A percentile compares a stretch with the other conserved stretches of the same genome.
phyloP scores from a whole-genome alignment of 2,113 vertebrate genomes.

The Hydrolagus affinis region DNA sequence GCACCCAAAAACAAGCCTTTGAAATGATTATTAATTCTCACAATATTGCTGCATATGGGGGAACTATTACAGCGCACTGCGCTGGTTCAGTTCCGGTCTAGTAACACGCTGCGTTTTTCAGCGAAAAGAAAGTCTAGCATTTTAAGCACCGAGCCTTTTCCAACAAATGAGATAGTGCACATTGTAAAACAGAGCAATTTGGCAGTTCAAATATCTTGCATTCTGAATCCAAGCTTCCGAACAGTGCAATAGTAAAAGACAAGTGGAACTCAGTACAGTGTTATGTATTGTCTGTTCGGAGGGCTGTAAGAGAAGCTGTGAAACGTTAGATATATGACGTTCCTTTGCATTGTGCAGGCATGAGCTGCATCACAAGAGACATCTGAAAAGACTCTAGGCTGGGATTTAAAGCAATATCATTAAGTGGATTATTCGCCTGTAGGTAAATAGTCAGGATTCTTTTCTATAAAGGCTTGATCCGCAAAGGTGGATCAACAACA shows the following conservation, averaged over 20 bases:
- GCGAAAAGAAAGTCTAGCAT: not conserved
- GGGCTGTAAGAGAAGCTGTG: not conserved
- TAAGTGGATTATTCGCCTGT: not conserved
- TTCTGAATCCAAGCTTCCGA: conserved; percentile 1
- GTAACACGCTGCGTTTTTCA: too few species aligned
- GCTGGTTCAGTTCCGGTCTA: not conserved
- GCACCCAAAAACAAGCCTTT: not conserved
- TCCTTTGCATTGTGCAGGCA: not conserved
- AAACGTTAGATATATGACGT: not conserved
- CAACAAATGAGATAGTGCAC: not conserved
- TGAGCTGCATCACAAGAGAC: too few species aligned
- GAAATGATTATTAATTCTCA: not conserved
- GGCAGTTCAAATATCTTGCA: not conserved
- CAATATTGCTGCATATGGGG: not conserved
- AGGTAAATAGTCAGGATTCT: not conserved
- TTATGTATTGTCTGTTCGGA: not conserved
- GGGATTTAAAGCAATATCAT: not conserved
- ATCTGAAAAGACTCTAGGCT: not conserved
- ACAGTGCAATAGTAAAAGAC: not conserved
- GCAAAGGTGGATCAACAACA: not conserved
- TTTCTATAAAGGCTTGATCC: not conserved
- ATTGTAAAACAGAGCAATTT: not conserved
- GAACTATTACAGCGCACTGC: not conserved
- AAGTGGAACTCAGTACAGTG: conserved; percentile 4
- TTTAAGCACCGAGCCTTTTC: not conserved